phyloP scores from a whole-genome alignment of 2,113 vertebrate species.

The Mastomys coucha region DNA sequence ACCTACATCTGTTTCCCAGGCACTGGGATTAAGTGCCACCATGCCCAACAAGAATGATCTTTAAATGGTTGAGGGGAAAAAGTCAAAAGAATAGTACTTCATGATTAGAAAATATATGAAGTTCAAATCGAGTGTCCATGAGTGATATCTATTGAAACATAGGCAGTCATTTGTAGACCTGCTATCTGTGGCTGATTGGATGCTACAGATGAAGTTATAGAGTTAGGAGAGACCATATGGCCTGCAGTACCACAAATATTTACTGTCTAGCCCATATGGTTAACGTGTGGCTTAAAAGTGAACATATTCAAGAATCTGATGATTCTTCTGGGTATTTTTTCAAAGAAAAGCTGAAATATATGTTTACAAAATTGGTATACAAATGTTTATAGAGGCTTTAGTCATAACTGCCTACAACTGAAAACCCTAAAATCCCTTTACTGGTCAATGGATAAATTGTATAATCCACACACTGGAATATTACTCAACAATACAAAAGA shows the following conservation, averaged over 20 bases:
- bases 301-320: not conserved
- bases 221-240: not conserved
- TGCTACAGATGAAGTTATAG: not conserved
- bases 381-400: not conserved
- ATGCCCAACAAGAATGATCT: not conserved
- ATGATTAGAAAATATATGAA: not conserved
- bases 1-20: not conserved
- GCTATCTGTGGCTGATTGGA: not conserved
- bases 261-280: not conserved
- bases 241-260: not conserved
- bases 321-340: not conserved
- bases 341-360: not conserved
- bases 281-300: not conserved
- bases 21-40: not conserved
- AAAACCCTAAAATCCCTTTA: not conserved
- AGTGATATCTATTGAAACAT: not conserved
- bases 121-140: not conserved
- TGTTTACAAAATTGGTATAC: not conserved
- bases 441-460: not conserved
- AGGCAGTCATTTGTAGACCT: not conserved
- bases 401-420: not conserved
- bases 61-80: not conserved
- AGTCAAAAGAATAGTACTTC: not conserved
- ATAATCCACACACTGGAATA: not conserved
- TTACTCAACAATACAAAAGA: not conserved